Conservation (phyloP, 2,113 vertebrate species). For the Malurus elegans region DNA sequence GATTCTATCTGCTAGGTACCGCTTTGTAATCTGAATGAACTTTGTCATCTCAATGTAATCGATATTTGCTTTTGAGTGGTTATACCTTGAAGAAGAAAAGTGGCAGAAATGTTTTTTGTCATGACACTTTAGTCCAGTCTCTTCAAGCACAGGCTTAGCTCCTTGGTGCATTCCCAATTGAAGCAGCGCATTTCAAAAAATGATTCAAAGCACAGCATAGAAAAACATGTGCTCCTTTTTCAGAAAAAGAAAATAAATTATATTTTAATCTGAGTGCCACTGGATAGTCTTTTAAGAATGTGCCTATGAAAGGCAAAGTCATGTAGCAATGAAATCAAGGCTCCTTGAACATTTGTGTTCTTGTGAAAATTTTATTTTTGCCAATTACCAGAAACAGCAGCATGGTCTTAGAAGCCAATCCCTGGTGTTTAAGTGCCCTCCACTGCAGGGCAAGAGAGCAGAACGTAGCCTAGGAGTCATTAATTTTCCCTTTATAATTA, state of each 20-base stretch:
- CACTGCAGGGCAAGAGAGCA: background rate
- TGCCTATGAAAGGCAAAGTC: background rate
- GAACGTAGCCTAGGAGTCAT: background rate
- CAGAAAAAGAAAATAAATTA: background rate
- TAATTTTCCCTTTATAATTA: background rate
- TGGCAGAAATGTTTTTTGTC: background rate
- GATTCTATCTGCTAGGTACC: background rate
- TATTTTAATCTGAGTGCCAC: background rate
- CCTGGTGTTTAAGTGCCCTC: background rate
- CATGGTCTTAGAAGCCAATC: background rate
- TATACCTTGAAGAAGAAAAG: background rate
- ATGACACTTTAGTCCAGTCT: background rate
- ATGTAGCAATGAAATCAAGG: background rate
- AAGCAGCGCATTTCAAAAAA: background rate
- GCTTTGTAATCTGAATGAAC: background rate
- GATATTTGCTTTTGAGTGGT: background rate
- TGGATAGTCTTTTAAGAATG: background rate
- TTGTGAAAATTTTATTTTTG: background rate
- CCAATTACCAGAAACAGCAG: background rate
- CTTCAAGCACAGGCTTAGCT: background rate
- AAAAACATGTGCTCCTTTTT: background rate
- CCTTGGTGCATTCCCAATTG: background rate
- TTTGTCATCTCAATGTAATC: background rate
- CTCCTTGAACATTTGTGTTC: background rate
- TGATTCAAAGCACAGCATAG: background rate